Percentiles rank a stretch among this genome's conserved stretches.
These are phyloP conservation scores for Tiliacea aurago DNA, from an alignment of 2,888 invertebrate species.

Conservation along the genomic window DNA sequence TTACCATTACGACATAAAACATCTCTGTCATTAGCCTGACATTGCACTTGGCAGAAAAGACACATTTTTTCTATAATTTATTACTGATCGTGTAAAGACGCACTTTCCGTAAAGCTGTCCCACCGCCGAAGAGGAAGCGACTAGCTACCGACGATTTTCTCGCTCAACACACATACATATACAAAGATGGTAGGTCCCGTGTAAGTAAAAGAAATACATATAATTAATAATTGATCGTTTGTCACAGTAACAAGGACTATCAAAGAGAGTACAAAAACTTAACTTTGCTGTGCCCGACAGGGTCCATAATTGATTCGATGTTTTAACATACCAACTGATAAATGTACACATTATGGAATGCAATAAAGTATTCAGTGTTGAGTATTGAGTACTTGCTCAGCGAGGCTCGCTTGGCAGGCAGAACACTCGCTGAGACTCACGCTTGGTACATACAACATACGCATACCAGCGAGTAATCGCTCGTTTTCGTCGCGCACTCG, in stretches of 20 bases:
- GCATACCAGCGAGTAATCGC: neutral
- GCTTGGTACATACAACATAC: neutral
- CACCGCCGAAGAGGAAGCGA: neutral
- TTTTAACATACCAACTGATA: too few relatives aligned
- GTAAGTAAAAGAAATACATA: neutral
- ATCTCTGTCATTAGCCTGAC: slow-evolving; percentile 57
- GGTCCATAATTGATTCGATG: too few relatives aligned
- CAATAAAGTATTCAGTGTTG: too few relatives aligned
- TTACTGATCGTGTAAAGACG: slow-evolving; percentile 50
- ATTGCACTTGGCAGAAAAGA: slow-evolving; percentile 63
- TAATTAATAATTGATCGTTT: neutral
- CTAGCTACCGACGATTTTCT: neutral
- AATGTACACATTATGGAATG: too few relatives aligned
- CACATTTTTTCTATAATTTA: slow-evolving; percentile 63
- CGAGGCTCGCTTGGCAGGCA: neutral
- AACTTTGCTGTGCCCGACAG: too few relatives aligned
- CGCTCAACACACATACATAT: neutral
- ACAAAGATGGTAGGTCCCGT: neutral
- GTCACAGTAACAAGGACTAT: neutral
- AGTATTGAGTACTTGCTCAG: neutral
- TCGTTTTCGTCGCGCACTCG: neutral
- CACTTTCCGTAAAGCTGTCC: slow-evolving; percentile 24
- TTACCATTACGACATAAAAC: slow-evolving; percentile 50
- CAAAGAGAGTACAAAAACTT: too few relatives aligned
- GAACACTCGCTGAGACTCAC: neutral